Evolutionary conservation across 23 tunicate genomes (phyloP), one percentile per base, ranked within the genome.

Genomic region (Pegea sp.): DNA sequence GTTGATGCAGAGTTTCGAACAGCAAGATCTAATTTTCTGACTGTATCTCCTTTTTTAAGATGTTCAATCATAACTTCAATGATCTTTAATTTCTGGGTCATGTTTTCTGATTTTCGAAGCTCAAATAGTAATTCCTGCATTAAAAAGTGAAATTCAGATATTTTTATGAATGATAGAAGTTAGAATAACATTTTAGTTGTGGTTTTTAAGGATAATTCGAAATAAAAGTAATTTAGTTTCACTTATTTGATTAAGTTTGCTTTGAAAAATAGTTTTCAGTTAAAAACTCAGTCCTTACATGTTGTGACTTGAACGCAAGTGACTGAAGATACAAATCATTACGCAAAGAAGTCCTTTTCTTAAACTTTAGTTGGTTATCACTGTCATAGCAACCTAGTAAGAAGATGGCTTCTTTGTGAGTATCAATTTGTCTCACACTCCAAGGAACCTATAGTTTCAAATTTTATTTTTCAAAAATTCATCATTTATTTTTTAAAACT

Each of bases 381-480:
- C 63, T 52, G 33, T 84, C 95, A 30, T 60, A 58, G 49, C 95
- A 84, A 22, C 76, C 67, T 6, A 84, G 76, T 52, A 67, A 43
- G 32, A 73, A 84, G 16, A 84, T 20, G 61, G 68, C 60, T 44
- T 84, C 84, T 58, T 84, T 84, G 63, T 84, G 95, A 3, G 81
- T 62, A 49, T 73, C 95, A 31, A 84, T 43, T 29, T 84, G 95
- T 50, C 76, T 43, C 4, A 59, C 58, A 22, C 75, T 56, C 95
- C 95, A 84, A 1, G 95, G 75, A 19, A 84, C 69, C 95, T 84
- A 30, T 22, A 32, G 63, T 19, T 24, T 34, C n/a, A n/a, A n/a
- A n/a, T n/a, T n/a, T n/a, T n/a, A n/a, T n/a, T n/a, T n/a, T n/a
- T n/a, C n/a, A n/a, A 8, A 38, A 38, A 16, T 38, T 38, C 16